These are phyloP conservation scores for Phrynocephalus forsythii DNA, from an alignment of 2,797 vertebrate species.

Conservation along the genomic window DNA sequence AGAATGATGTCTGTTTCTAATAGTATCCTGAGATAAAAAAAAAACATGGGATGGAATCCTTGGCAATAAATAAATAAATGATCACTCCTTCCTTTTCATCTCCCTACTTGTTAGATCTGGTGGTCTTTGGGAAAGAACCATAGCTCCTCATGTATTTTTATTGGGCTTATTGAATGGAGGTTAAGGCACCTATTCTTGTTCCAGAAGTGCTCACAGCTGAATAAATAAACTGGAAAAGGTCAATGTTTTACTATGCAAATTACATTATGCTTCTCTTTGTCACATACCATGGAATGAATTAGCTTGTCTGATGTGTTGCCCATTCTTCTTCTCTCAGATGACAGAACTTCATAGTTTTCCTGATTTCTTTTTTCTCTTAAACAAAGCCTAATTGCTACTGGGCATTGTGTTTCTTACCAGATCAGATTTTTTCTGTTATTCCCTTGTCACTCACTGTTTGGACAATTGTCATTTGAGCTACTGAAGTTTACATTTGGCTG, in stretches of 20 bases:
- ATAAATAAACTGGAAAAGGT: background rate
- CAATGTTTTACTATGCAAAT: background rate
- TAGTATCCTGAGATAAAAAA: background rate
- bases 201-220: slow-evolving; percentile 21
- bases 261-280: background rate
- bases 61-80: background rate
- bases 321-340: background rate
- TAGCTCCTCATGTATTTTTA: background rate
- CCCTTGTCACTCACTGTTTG: background rate
- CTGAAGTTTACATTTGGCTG: slow-evolving; percentile 2
- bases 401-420: accelerated
- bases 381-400: background rate
- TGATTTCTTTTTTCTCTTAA: background rate
- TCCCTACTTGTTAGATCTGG: background rate
- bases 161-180: slow-evolving; percentile 15
- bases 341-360: background rate
- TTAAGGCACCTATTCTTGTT: background rate
- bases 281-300: background rate
- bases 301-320: background rate
- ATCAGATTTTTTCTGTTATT: background rate
- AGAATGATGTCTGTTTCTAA: background rate
- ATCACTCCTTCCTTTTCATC: background rate
- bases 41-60: background rate
- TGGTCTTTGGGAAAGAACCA: background rate
- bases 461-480: background rate